phyloP scores from a whole-genome alignment of 1,140 invertebrate genomes.

The Brachionus calyciflorus region DNA sequence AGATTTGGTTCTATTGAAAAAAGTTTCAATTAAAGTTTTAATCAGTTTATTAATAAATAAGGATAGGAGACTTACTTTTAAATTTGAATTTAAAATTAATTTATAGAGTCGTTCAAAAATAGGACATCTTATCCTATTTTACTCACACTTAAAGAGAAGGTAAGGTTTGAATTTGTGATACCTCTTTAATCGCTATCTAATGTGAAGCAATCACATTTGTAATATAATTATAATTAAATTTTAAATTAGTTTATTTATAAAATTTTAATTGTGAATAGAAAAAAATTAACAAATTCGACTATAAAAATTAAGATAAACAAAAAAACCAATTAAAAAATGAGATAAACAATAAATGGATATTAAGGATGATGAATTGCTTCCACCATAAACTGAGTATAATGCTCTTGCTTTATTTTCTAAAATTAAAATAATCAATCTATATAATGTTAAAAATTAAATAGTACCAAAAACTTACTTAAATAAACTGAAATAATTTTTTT shows the following conservation, averaged over 20 bases:
- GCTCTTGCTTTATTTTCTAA: slow-evolving; percentile 42
- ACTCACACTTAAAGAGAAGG: no score
- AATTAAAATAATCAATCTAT: not conserved
- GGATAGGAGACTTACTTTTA: no score
- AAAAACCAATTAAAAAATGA: slow-evolving; percentile 1
- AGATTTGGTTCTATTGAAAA: no score
- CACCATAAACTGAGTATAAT: slow-evolving; percentile 7
- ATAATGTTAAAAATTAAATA: not conserved
- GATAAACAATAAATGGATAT: slow-evolving; percentile 36
- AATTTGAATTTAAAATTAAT: no score
- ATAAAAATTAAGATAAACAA: slow-evolving; percentile 10
- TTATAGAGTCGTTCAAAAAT: no score
- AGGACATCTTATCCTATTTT: no score
- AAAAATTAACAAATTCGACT: slow-evolving; percentile 14
- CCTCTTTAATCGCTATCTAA: no score
- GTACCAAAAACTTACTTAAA: slow-evolving; percentile 25
- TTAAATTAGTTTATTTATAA: slow-evolving; percentile 24
- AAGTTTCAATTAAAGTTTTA: no score
- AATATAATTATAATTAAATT: not conserved
- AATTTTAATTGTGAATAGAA: not conserved
- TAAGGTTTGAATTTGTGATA: no score
- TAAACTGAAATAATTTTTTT: slow-evolving; percentile 35
- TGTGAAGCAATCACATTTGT: no score
- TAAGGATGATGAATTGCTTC: not conserved
- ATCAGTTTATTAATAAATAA: no score